These are phyloP conservation scores for Erythrocebus patas DNA, from an alignment of 2,113 vertebrate genomes.

Conservation along the genomic window DNA sequence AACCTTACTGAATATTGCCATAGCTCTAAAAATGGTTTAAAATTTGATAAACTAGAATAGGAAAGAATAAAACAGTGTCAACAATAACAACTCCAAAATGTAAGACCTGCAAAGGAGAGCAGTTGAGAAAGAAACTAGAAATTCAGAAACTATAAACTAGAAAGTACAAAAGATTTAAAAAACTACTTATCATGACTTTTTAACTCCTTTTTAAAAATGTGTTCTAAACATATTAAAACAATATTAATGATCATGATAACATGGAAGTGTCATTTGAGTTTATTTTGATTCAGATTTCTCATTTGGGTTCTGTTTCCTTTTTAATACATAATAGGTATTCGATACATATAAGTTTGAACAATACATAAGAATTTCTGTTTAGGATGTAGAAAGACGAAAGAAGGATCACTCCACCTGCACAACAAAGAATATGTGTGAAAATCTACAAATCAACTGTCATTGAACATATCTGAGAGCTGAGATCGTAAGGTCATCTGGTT, in stretches of 20 bases:
- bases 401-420: not conserved
- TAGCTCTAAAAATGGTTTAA: not conserved
- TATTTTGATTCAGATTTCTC: not conserved
- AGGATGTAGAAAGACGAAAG: not conserved
- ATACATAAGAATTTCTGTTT: not conserved
- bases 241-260: not conserved
- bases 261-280: not conserved
- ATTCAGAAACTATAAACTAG: not conserved
- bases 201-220: not conserved
- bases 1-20: not conserved
- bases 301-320: not conserved
- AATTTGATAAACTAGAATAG: not conserved
- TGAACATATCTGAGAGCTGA: not conserved
- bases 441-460: not conserved
- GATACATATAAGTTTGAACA: not conserved
- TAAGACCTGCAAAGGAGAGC: not conserved
- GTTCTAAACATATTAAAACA: not conserved
- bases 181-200: not conserved
- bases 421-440: not conserved
- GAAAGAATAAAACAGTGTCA: not conserved
- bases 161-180: not conserved
- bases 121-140: not conserved
- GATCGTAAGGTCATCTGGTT: not conserved
- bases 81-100: not conserved
- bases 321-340: not conserved